Conservation (phyloP, 2,113 vertebrate species). For the Sialia sialis region DNA sequence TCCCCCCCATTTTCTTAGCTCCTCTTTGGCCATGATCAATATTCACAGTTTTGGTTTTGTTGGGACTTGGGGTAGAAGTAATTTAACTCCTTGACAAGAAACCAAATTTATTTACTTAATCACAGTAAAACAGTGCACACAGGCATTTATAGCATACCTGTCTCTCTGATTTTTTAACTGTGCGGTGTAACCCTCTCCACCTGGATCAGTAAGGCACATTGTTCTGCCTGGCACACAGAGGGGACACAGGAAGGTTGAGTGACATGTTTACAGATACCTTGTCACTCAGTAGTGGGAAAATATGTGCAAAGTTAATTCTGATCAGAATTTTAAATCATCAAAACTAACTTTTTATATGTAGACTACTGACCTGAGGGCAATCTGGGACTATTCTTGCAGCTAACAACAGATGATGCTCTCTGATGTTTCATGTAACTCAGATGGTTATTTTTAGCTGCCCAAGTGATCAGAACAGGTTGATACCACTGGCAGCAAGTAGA, state of each 20-base stretch:
- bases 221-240: background rate
- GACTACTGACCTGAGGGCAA: background rate
- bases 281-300: background rate
- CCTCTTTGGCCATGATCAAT: background rate
- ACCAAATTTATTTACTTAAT: background rate
- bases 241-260: background rate
- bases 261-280: background rate
- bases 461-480: background rate
- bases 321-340: background rate
- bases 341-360: background rate
- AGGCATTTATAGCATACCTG: background rate
- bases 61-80: background rate
- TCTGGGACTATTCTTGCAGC: background rate
- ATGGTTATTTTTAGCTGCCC: background rate
- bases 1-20: background rate
- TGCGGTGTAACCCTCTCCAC: background rate
- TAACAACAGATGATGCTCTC: background rate
- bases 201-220: background rate
- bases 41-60: background rate
- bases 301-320: background rate
- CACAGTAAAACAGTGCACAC: background rate
- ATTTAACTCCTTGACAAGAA: background rate
- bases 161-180: background rate
- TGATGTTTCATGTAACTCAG: background rate
- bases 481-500: background rate